A percentile compares a stretch with the other conserved stretches of the same genome.
These are phyloP conservation scores for Agrochola lychnidis DNA, from an alignment of 2,888 invertebrate species.

Conservation along the genomic window DNA sequence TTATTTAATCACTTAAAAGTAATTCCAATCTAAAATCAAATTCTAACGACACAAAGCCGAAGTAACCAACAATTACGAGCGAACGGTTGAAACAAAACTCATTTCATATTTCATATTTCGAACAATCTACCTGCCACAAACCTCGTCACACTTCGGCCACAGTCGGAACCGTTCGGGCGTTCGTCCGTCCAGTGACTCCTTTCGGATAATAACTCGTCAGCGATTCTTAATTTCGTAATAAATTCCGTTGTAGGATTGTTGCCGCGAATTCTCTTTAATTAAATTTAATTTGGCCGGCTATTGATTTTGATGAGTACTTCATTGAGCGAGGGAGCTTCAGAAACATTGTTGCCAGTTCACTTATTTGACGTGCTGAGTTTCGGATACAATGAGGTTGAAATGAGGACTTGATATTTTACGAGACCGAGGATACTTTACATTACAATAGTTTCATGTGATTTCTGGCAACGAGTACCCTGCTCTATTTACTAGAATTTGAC, in stretches of 20 bases:
- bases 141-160: conserved; percentile 38
- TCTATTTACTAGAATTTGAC: neutral
- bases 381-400: conserved; percentile 32
- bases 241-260: conserved; percentile 69
- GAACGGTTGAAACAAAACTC: conserved; percentile 41
- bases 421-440: neutral
- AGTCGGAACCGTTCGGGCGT: conserved; percentile 10
- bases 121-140: conserved; percentile 33
- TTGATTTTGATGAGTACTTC: conserved; percentile 62
- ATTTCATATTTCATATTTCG: conserved; percentile 54
- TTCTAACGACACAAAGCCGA: conserved; percentile 12
- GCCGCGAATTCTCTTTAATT: conserved; percentile 66
- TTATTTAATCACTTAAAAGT: conserved; percentile 5
- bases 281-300: conserved; percentile 67
- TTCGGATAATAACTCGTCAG: conserved; percentile 69
- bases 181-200: conserved; percentile 22
- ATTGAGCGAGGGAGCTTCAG: conserved; percentile 36
- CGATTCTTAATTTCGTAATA: conserved; percentile 69
- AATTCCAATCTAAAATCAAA: conserved; percentile 17
- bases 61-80: conserved; percentile 34
- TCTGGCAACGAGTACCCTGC: neutral
- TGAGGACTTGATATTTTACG: neutral
- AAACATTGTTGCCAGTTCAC: conserved; percentile 31
- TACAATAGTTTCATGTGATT: neutral
- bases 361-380: conserved; percentile 11